phyloP scores from a whole-genome alignment of 2,888 invertebrate genomes.

The Limenitis camilla region DNA sequence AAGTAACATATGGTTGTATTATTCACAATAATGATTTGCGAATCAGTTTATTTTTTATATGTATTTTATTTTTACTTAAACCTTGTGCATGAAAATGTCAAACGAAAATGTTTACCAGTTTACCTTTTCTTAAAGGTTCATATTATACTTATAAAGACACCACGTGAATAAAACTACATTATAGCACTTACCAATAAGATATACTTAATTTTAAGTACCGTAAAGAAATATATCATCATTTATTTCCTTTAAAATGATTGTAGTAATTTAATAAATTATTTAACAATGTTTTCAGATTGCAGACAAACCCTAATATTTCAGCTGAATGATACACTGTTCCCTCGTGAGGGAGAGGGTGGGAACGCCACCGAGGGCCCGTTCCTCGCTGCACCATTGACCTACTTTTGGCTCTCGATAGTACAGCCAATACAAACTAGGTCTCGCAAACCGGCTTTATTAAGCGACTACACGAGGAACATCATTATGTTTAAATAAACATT shows the following conservation, averaged over 20 bases:
- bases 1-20: not conserved
- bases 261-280: not conserved
- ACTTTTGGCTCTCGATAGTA: constrained; percentile 43
- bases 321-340: constrained; percentile 27
- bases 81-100: constrained; percentile 20
- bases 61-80: constrained; percentile 6
- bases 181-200: not conserved
- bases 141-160: not conserved
- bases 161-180: not conserved
- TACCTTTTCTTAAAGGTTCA: constrained; percentile 18
- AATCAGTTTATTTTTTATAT: too few species aligned
- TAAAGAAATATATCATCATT: not conserved
- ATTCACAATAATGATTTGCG: too few species aligned
- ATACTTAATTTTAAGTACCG: not conserved
- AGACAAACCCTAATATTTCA: constrained; percentile 9
- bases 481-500: not conserved
- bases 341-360: constrained; percentile 24
- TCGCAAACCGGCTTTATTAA: constrained; percentile 11
- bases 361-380: constrained; percentile 37
- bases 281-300: not conserved
- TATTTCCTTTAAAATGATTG: not conserved
- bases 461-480: not conserved
- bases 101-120: constrained; percentile 15
- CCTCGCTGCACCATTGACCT: constrained; percentile 65
- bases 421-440: constrained; percentile 20